These are phyloP conservation scores for Hirundichthys speculiger DNA, from an alignment of 2,113 vertebrate species.

Conservation along the genomic window DNA sequence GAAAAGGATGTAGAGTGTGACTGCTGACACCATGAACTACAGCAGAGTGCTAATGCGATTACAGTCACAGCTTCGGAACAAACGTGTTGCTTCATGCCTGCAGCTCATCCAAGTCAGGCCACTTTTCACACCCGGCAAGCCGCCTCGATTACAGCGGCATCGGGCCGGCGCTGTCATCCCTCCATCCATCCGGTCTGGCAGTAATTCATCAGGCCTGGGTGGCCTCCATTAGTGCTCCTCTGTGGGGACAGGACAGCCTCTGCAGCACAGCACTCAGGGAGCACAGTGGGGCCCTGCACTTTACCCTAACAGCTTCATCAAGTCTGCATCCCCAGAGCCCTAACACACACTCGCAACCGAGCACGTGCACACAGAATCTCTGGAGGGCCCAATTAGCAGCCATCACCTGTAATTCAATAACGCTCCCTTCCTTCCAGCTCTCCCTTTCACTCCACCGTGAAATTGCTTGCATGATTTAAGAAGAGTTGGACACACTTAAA, in stretches of 20 bases:
- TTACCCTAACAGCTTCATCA: slow-evolving; percentile 75
- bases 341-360: slow-evolving; percentile 34
- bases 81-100: slow-evolving; percentile 51
- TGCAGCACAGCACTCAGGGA: slow-evolving; percentile 62
- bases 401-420: slow-evolving; percentile 78
- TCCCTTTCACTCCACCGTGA: slow-evolving; percentile 28
- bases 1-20: slow-evolving; percentile 5
- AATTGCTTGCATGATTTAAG: slow-evolving; percentile 28
- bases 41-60: slow-evolving; percentile 16
- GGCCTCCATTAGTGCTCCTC: slow-evolving; percentile 68
- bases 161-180: slow-evolving; percentile 9
- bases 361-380: slow-evolving; percentile 49
- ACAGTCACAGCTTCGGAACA: slow-evolving; percentile 24
- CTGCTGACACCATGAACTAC: slow-evolving; percentile 5
- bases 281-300: slow-evolving; percentile 54
- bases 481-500: slow-evolving; percentile 30
- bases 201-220: slow-evolving; percentile 58
- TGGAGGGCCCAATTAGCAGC: slow-evolving; percentile 74
- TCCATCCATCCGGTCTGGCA: slow-evolving; percentile 36
- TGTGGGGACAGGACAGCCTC: slow-evolving; percentile 53
- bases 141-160: slow-evolving; percentile 51
- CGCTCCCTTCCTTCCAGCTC: slow-evolving; percentile 48
- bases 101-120: slow-evolving; percentile 39
- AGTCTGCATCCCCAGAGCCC: slow-evolving; percentile 52
- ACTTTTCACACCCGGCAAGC: slow-evolving; percentile 14